Base-by-base conservation (phyloP, 2,113 vertebrate species). In the Sorex fumeus region DNA sequence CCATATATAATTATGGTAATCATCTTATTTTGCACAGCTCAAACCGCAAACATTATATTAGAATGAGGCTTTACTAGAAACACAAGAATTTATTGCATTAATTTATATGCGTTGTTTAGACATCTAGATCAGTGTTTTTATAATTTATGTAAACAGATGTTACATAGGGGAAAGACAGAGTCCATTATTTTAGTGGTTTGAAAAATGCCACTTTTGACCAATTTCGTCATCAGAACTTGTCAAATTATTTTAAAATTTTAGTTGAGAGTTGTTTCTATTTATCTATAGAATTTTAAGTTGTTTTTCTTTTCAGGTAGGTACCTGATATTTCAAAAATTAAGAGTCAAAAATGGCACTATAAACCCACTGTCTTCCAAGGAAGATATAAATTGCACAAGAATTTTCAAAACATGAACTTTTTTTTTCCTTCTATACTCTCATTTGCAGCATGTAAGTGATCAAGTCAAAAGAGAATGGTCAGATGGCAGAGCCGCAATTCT, bases 271-370 rank as follows among this genome's bases (percentile, higher is more conserved):
- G 9, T 7, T 70, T 47, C 2, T 10, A 21, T 72, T 45, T 87
- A 71, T 21, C 13, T 74, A 5, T 30, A 66, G 64, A 1, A 32
- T 90, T 89, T 93, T 57, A 84, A 57, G 57, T 60, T 60, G 57
- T 23, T 21, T 45, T 36, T 40, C 36, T 71, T 93, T 62, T 36
- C 2, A 79, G 64, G 15, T 70, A 27, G 70, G 4, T 69, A 27
- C 16, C n/a, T 88, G 74, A 27, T 93, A 11, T 36, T 74, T 88
- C 12, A n/a, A 1, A 70, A 66, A 71, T 90, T 80, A 32, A 84
- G 79, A 88, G 1, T 92, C 69, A 50, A 3, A 94, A 64, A 74
- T 81, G 21, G 3, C 3, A 47, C 28, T 3, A 19, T 27, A n/a
- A 36, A 81, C 19, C 7, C 9, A 50, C 47, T 50, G 13, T 50